phyloP scores from a whole-genome alignment of 1,140 invertebrate genomes.

The roundworm (Caenorhabditis elegans) region WBcel235 BX284606.5:3185001-3185500 shows the following conservation, averaged over 20 bases:
- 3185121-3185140: not conserved
- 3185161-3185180: not conserved
- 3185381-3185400: no score
- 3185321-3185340: no score
- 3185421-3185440: no score
- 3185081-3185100: not conserved
- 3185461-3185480: no score
- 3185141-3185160: not conserved
- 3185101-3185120: not conserved
- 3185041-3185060: not conserved
- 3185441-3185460: no score
- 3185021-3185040: not conserved
- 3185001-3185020: not conserved
- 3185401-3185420: no score
- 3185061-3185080: slow-evolving; percentile 24
- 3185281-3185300: no score
- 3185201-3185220: not conserved
- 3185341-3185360: no score
- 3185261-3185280: no score
- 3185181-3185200: not conserved
- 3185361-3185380: no score
- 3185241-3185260: not conserved
- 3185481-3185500: not conserved
- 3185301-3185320: no score
- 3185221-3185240: not conserved